A percentile compares a stretch with the other conserved stretches of the same genome.
Evolutionary conservation across 2,797 vertebrate genomes (phyloP).

Genomic region (Tolypeutes matacus): DNA sequence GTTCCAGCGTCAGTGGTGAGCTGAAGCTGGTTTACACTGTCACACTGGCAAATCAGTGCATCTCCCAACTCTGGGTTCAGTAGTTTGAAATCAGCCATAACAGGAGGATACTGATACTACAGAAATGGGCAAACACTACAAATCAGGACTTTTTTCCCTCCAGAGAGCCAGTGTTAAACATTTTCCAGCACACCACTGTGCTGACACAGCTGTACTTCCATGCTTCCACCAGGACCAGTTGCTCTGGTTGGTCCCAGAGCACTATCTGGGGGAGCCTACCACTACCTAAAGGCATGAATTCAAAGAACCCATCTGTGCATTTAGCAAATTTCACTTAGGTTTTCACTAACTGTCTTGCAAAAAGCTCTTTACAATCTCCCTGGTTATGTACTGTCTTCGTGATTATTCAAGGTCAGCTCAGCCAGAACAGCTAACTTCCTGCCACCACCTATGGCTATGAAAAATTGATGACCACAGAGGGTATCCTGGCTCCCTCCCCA

Average conservation of each 20-base stretch:
- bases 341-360: background rate
- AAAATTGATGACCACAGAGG: constrained; percentile 71
- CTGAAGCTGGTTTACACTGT: background rate
- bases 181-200: background rate
- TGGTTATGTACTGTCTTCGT: background rate
- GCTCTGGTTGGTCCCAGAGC: background rate
- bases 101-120: background rate
- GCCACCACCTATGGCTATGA: constrained; percentile 34
- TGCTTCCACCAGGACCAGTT: background rate
- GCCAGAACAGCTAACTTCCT: constrained; percentile 48
- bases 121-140: background rate
- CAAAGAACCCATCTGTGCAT: background rate
- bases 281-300: background rate
- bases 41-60: background rate
- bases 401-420: constrained; percentile 51
- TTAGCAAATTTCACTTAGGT: background rate
- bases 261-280: background rate
- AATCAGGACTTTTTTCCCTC: accelerated
- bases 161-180: accelerated
- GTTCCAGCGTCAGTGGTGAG: background rate
- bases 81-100: background rate
- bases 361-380: background rate
- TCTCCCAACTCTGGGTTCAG: accelerated
- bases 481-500: constrained; percentile 48
- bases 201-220: background rate